Evolutionary conservation across 1,140 invertebrate species (phyloP), one percentile per base, ranked within the genome.

Genomic region (Micrasema longulum): DNA sequence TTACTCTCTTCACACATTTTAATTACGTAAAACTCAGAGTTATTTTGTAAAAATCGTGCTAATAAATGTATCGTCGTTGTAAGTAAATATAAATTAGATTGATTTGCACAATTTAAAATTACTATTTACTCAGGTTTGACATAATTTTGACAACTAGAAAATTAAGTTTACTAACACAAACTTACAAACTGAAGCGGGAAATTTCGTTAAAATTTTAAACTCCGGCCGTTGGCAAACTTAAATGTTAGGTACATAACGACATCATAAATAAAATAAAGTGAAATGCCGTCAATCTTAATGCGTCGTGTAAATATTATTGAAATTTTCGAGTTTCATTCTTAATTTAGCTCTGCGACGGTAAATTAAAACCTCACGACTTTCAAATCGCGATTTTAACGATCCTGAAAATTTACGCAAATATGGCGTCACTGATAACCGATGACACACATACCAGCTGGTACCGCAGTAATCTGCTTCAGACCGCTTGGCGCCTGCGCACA

Each of bases 381-480:
- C 31, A 22, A 65, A 65, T 47, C n/a, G 45, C 3, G n/a, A n/a
- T 35, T 45, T 64, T 64, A 45, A 26, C 31, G 26, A 16, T 18
- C 45, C n/a, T n/a, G n/a, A n/a, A n/a, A n/a, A n/a, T n/a, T n/a
- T n/a, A n/a, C n/a, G n/a, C n/a, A n/a, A 35, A 35, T 43, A 65
- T 35, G 45, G 45, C 64, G 35, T 12, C 62, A 26, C 5, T 67
- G 43, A 38, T 67, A 26, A 12, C 36, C 45, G 48, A 50, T 69
- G 68, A 62, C 57, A 12, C n/a, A 16, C 11, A 6, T n/a, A 38
- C 68, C 41, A 36, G 53, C 23, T 12, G 23, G 31, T 57, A 20
- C 66, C 31, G 68, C 38, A 60, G 55, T 20, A 12, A 69, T 22
- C 68, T 50, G 68, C 68, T 69, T 69, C 43, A 69, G 68, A 69